Base-by-base conservation (phyloP, 2,888 invertebrate species). In the Pollenia griseotomentosa region DNA sequence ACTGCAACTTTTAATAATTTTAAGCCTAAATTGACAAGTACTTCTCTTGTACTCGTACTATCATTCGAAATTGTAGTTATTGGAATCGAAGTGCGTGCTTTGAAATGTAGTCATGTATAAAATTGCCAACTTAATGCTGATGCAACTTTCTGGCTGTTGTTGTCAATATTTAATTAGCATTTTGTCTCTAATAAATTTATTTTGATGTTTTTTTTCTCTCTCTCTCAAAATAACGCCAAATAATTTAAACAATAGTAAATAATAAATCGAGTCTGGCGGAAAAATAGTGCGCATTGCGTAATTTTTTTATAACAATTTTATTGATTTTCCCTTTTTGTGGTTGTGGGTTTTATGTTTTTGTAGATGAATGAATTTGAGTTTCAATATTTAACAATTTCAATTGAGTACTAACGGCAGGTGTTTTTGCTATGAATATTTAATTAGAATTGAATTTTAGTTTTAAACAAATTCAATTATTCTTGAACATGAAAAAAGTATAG, bases 81-180 rank as follows among this genome's bases (percentile, higher is more conserved):
- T 66, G 23, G 33, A 23, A 12, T 33, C 12, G 14, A 9, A 44
- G 44, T 44, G 8, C 23, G 65, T 44, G 53, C 44, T 40, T n/a
- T 51, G 51, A 51, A 51, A 14, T 42, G 44, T 23, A 61, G 16
- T 78, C 80, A 48, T 55, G 65, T 40, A 40, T 57, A 33, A 63
- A 65, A 65, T 71, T 51, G 44, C 46, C 2, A 63, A 51, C 8
- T 75, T 51, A 51, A 19, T 75, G 51, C 51, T 71, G 44, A 14
- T 16, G 2, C 33, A 33, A 33, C 6, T 33, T 33, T 33, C 11
- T 16, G 16, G 42, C 44, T 55, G 57, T 19, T 55, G 33, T 73
- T 65, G 61, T 57, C 73, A 65, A 71, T 65, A 81, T 65, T 73
- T 73, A 65, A 73, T 81, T 65, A 81, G 55, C 65, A 73, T 65